These are phyloP conservation scores for Leptobrachium leishanense DNA, from an alignment of 2,113 vertebrate genomes.

Conservation along the genomic window DNA sequence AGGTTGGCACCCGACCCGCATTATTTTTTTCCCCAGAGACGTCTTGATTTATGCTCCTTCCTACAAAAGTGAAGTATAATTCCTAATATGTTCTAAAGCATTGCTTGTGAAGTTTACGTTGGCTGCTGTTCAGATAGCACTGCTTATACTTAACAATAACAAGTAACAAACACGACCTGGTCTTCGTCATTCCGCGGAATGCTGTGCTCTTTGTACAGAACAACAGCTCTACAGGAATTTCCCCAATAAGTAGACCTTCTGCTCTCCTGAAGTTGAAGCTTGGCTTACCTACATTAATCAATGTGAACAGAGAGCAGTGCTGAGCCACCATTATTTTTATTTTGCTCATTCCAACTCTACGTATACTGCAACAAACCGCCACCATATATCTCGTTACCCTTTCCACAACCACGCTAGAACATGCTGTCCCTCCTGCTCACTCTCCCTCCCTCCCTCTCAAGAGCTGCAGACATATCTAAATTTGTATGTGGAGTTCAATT, in stretches of 20 bases:
- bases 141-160: conserved; percentile 5
- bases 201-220: conserved; percentile 9
- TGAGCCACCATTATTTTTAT: not conserved
- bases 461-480: not conserved
- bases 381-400: not conserved
- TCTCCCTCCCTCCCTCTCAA: no score
- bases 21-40: no score
- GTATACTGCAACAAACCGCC: not conserved
- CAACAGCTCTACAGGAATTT: conserved; percentile 1
- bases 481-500: not conserved
- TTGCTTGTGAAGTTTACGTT: not conserved
- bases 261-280: not conserved
- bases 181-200: conserved; percentile 17
- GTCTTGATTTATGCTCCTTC: no score
- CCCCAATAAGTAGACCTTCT: conserved; percentile 18
- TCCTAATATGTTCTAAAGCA: not conserved
- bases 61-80: not conserved
- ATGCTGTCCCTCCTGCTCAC: not conserved
- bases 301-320: not conserved
- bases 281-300: no score
- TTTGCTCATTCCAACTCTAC: not conserved
- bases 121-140: not conserved
- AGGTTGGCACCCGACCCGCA: no score
- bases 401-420: not conserved
- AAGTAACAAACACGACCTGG: conserved; percentile 19